Evolutionary conservation across 2,797 vertebrate genomes (phyloP).

Genomic region (Falco biarmicus): DNA sequence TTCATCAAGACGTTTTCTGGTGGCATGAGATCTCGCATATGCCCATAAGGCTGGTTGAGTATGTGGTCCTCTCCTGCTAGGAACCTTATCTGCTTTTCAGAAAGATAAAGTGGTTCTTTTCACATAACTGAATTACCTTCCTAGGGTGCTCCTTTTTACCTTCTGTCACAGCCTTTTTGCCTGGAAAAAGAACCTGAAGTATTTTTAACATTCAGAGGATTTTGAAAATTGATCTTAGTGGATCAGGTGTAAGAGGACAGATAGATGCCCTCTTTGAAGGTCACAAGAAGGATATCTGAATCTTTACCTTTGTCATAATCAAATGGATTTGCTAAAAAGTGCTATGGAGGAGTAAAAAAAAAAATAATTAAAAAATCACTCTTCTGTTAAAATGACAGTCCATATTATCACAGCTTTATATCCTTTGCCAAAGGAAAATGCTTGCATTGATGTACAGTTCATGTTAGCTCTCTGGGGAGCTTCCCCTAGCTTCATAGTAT

Average conservation of each 20-base stretch:
- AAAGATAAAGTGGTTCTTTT: slow-evolving; percentile 67
- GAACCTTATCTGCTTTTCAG: slow-evolving; percentile 61
- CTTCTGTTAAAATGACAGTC: not conserved
- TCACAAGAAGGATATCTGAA: not conserved
- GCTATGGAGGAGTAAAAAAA: not conserved
- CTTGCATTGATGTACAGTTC: not conserved
- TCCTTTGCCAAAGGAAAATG: not conserved
- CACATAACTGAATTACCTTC: slow-evolving; percentile 67
- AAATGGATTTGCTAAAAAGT: not conserved
- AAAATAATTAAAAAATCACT: not conserved
- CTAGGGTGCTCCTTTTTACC: slow-evolving; percentile 64
- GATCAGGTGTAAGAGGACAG: not conserved
- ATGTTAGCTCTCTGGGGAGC: not conserved
- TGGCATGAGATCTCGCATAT: slow-evolving; percentile 52
- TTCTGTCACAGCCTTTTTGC: slow-evolving; percentile 57
- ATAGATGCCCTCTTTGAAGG: not conserved
- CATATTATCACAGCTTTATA: not conserved
- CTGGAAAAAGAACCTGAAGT: slow-evolving; percentile 52
- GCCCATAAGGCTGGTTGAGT: slow-evolving; percentile 63
- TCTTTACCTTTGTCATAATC: not conserved
- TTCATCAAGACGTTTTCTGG: slow-evolving; percentile 65
- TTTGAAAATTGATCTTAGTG: slow-evolving; percentile 46
- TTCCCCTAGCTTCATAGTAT: not conserved
- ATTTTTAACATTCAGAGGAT: slow-evolving; percentile 49
- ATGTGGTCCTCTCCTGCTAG: slow-evolving; percentile 71